Evolutionary conservation across 2,888 invertebrate species (phyloP).

Genomic region (Dorcus hopei): DNA sequence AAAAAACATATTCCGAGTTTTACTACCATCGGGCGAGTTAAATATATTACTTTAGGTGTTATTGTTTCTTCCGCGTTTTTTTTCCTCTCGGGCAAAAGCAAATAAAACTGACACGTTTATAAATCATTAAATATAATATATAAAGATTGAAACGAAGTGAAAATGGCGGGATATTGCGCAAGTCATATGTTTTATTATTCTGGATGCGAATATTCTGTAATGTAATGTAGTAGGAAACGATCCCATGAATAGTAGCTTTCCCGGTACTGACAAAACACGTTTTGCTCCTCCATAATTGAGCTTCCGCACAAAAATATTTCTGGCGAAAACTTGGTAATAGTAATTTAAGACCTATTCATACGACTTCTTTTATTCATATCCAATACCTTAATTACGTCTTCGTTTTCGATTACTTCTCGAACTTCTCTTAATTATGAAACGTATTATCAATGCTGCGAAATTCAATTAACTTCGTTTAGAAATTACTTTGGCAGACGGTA

Average conservation of each 20-base stretch:
- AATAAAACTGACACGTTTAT: too few species aligned
- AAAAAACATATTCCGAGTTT: too few species aligned
- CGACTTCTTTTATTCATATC: neutral
- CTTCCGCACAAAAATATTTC: conserved; percentile 2
- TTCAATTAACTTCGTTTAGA: too few species aligned
- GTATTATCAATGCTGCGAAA: too few species aligned
- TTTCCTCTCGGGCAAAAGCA: too few species aligned
- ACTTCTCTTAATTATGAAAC: too few species aligned
- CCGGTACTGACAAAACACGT: conserved; percentile 16
- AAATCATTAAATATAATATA: too few species aligned
- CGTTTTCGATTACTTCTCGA: neutral
- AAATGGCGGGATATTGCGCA: conserved; percentile 1
- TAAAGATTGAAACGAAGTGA: too few species aligned
- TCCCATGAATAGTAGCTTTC: conserved; percentile 17
- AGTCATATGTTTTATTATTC: conserved; percentile 20
- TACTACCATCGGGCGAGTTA: too few species aligned
- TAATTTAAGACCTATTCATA: conserved; percentile 8
- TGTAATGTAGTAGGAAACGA: conserved; percentile 19
- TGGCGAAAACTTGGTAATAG: conserved; percentile 4
- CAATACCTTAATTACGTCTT: neutral
- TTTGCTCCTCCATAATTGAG: conserved; percentile 15
- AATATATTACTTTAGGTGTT: too few species aligned
- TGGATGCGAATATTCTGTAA: conserved; percentile 20
- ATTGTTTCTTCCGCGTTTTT: too few species aligned
- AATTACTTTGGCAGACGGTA: too few species aligned